These are phyloP conservation scores for Cyanoderma ruficeps DNA, from an alignment of 2,113 vertebrate genomes.

Conservation along the genomic window DNA sequence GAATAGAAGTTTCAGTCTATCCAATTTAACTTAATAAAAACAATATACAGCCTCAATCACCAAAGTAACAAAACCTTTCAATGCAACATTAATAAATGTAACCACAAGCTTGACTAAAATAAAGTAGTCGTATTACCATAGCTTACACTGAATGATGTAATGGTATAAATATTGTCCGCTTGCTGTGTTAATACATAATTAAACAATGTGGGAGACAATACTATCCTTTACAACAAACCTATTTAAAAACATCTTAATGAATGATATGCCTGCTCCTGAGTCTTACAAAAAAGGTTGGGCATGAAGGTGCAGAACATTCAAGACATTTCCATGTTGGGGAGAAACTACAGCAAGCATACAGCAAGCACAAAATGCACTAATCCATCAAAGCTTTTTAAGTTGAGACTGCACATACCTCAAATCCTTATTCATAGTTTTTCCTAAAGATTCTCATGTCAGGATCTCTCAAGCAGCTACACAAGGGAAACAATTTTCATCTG, in stretches of 20 bases:
- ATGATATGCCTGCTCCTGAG: background rate
- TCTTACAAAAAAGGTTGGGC: background rate
- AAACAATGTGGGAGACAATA: background rate
- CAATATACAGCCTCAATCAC: background rate
- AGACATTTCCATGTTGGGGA: background rate
- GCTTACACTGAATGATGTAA: background rate
- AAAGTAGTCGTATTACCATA: background rate
- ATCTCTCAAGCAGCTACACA: background rate
- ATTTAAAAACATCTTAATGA: background rate
- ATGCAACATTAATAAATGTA: background rate
- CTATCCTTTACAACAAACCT: background rate
- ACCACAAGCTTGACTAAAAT: background rate
- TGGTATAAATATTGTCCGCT: background rate
- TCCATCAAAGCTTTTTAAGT: background rate
- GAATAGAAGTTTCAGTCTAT: background rate
- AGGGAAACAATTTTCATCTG: background rate
- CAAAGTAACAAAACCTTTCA: background rate
- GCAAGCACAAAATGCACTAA: background rate
- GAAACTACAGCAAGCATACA: background rate
- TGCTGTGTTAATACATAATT: background rate
- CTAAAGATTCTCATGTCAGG: background rate
- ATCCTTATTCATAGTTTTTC: background rate
- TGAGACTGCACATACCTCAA: background rate
- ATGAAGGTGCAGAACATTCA: background rate
- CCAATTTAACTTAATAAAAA: background rate